Evolutionary conservation across 2,797 vertebrate genomes (phyloP), one percentile per base, ranked within the genome.

Genomic region (Emydoidea blandingii): DNA sequence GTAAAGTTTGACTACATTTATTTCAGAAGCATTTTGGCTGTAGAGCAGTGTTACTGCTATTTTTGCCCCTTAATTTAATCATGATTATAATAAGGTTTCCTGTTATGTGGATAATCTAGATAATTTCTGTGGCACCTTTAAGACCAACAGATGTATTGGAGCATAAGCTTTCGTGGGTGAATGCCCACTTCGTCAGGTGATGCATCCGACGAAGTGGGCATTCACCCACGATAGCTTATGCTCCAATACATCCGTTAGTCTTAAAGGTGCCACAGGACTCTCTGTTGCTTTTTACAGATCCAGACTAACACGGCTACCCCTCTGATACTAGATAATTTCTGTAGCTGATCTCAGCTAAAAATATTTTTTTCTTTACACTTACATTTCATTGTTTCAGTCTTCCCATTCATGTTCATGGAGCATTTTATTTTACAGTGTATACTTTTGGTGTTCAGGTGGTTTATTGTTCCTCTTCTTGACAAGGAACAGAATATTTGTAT

Each of bases 381-480:
- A 3, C 49, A 54, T 88, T 91, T 96, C 23, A 25, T 29, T n/a
- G 0, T 89, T 83, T 72, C 31, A 81, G 23, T 85, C 52, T 91
- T 90, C 47, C 2, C 53, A 16, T 47, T 83, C 83, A 1, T 44
- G 15, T 90, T 92, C 85, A 8, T 31, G 68, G 81, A 91, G 57
- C 56, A 86, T 88, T 37, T 87, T 91, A 41, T 5, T 54, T 19
- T 34, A 6, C 85, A 41, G 79, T 47, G 14, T 76, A 27, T 29
- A 47, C 6, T 76, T 47, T 12, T 47, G 41, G 44, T 47, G 25
- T 29, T 47, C 14, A 15, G 76, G 53, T 59, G 72, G 21, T 65
- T 90, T 96, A 27, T 29, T 68, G 65, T 21, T n/a, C 96, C 86
- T 93, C 88, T 57, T 87, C 91, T 95, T 90, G 86, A 0, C 0